A percentile compares a stretch with the other conserved stretches of the same genome.
phyloP scores from a whole-genome alignment of 2,888 invertebrate genomes.

The Belgica antarctica region DNA sequence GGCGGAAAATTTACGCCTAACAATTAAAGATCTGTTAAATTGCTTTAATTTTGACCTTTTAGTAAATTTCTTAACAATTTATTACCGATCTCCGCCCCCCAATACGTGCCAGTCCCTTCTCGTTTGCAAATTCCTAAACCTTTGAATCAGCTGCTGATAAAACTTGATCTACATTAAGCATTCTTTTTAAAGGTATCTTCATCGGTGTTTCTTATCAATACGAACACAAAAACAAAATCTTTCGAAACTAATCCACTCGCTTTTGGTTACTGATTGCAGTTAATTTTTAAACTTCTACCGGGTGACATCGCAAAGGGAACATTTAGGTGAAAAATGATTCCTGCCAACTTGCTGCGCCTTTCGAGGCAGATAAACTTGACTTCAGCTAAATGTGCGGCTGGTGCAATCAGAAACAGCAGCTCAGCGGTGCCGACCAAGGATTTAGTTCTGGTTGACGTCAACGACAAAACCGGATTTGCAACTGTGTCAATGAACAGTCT shows the following conservation, averaged over 20 bases:
- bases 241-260: not conserved
- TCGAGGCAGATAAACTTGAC: not conserved
- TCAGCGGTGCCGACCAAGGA: not conserved
- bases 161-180: conserved; percentile 1
- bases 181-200: not conserved
- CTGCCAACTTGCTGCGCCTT: not conserved
- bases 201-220: not conserved
- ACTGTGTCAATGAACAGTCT: conserved; percentile 66
- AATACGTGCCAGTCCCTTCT: no score
- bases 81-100: no score
- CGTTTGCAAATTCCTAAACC: no score
- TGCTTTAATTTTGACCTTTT: no score
- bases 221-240: not conserved
- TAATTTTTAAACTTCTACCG: not conserved
- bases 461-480: conserved; percentile 63
- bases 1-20: no score
- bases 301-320: not conserved
- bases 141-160: not conserved
- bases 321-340: not conserved
- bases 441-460: conserved; percentile 50
- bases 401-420: no score
- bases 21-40: no score
- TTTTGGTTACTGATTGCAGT: not conserved
- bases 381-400: not conserved
- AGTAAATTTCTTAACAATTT: no score